These are phyloP conservation scores for Neodiprion virginianus DNA, from an alignment of 1,140 invertebrate genomes.

Conservation along the genomic window DNA sequence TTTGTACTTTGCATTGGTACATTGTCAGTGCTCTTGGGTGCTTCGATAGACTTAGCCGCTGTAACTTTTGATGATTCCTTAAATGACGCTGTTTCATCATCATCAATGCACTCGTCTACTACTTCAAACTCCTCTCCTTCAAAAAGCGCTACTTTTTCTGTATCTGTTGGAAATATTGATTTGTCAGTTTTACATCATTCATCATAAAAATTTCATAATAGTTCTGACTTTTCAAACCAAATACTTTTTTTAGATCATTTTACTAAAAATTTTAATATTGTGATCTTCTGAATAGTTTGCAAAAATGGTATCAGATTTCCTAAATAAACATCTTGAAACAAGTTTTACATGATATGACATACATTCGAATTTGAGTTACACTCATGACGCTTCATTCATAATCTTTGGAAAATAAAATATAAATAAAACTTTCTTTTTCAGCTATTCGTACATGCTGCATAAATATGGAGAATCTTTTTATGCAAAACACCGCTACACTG, in stretches of 20 bases:
- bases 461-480: too few species aligned
- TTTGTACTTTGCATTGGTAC: conserved; percentile 22
- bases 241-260: neutral
- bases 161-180: neutral
- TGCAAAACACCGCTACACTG: too few species aligned
- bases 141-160: conserved; percentile 27
- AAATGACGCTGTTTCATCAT: conserved; percentile 33
- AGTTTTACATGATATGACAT: too few species aligned
- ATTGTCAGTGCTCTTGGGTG: conserved; percentile 24
- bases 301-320: neutral
- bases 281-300: too few species aligned
- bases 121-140: conserved; percentile 43
- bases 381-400: too few species aligned
- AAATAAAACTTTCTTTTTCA: too few species aligned
- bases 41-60: neutral
- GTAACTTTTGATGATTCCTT: conserved; percentile 7
- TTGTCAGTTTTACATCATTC: too few species aligned
- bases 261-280: too few species aligned
- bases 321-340: neutral
- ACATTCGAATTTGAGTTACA: too few species aligned
- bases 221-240: neutral
- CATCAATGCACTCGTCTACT: conserved; percentile 42
- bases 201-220: too few species aligned
- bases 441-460: too few species aligned
- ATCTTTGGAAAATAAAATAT: too few species aligned